Percentiles rank a stretch among this genome's conserved stretches.
phyloP scores from a whole-genome alignment of 2,113 vertebrate genomes.

The Dascyllus trimaculatus region DNA sequence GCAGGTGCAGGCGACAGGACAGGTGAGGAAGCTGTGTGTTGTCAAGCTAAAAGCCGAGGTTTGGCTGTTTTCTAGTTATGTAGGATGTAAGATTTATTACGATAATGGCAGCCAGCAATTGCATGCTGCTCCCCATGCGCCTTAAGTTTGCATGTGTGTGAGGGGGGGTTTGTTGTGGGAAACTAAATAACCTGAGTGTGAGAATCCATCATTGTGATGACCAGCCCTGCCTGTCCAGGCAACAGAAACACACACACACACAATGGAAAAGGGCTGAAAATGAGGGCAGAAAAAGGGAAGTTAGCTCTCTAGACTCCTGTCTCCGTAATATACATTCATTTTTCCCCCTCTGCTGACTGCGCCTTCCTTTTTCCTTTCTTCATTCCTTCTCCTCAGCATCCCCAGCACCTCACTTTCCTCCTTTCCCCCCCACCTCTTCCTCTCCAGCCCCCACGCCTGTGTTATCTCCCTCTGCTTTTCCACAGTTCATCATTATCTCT shows the following conservation, averaged over 20 bases:
- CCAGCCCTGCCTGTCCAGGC: slow-evolving; percentile 53
- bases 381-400: background rate
- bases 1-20: slow-evolving; percentile 29
- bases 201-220: slow-evolving; percentile 64
- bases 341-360: slow-evolving; percentile 41
- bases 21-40: slow-evolving; percentile 35
- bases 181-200: slow-evolving; percentile 35
- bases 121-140: no score
- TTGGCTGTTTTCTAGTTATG: slow-evolving; percentile 45
- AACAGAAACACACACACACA: slow-evolving; percentile 42
- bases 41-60: slow-evolving; percentile 19
- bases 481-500: slow-evolving; percentile 83
- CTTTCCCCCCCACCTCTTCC: background rate
- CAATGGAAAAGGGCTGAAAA: slow-evolving; percentile 24
- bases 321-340: slow-evolving; percentile 35
- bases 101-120: slow-evolving; percentile 46
- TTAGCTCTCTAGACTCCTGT: slow-evolving; percentile 34
- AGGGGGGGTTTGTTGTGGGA: no score
- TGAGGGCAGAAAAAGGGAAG: slow-evolving; percentile 16
- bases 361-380: slow-evolving; percentile 32
- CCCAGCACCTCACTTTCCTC: background rate
- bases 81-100: slow-evolving; percentile 53
- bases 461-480: slow-evolving; percentile 78
- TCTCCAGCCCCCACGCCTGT: slow-evolving; percentile 23
- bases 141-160: no score